Conservation (phyloP, 2,113 vertebrate species). For the Podarcis raffonei region DNA sequence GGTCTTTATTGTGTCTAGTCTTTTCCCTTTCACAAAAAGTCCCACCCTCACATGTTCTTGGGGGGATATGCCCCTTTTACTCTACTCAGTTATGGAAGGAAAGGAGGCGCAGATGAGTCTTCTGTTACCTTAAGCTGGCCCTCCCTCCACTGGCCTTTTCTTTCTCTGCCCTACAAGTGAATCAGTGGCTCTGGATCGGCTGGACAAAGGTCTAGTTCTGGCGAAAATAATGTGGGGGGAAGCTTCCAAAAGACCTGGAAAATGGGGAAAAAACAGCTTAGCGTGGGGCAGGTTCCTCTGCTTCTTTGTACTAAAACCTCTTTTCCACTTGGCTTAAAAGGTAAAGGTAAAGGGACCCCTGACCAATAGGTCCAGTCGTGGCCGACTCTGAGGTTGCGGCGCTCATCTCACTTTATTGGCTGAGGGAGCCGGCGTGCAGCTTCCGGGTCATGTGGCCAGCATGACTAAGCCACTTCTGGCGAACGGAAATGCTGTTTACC, state of each 20-base stretch:
- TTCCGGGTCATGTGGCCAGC: no score
- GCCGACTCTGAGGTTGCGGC: no score
- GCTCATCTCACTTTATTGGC: no score
- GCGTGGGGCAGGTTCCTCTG: neutral
- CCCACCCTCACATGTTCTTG: neutral
- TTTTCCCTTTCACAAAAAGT: neutral
- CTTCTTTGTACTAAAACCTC: neutral
- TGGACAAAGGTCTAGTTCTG: conserved; percentile 69
- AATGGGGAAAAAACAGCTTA: conserved; percentile 56
- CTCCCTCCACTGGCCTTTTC: conserved; percentile 66
- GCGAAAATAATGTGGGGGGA: conserved; percentile 69
- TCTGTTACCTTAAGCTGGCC: conserved; percentile 70
- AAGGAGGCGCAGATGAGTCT: neutral
- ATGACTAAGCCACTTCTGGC: no score
- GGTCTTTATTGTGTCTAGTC: neutral
- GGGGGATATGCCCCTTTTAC: neutral
- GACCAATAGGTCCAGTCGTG: no score
- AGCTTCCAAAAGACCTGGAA: conserved; percentile 68
- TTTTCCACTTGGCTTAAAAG: neutral
- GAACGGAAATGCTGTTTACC: no score
- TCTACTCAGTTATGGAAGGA: conserved; percentile 7
- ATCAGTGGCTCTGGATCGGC: conserved; percentile 58
- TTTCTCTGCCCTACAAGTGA: conserved; percentile 68
- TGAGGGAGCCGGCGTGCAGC: no score
- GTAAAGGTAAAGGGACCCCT: no score